A percentile compares a stretch with the other conserved stretches of the same genome.
These are phyloP conservation scores for Falcunculus frontatus DNA, from an alignment of 2,113 vertebrate species.

Conservation along the genomic window DNA sequence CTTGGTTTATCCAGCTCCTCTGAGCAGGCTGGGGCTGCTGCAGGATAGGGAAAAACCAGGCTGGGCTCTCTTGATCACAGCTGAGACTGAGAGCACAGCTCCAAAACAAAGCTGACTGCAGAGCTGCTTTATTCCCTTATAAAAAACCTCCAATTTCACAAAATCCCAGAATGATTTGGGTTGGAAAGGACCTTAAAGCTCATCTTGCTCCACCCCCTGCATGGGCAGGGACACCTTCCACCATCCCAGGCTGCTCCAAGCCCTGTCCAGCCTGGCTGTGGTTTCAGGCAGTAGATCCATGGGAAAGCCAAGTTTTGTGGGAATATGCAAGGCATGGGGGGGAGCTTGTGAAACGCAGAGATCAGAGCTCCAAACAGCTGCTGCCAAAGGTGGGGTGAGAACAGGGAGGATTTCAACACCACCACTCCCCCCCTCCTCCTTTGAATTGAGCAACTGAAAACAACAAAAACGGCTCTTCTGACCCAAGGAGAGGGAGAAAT, in stretches of 20 bases:
- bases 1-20: neutral
- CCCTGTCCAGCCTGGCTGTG: neutral
- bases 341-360: neutral
- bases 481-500: neutral
- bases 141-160: neutral
- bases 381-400: conserved; percentile 1
- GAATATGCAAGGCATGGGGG: neutral
- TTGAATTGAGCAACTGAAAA: neutral
- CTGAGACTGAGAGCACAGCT: neutral
- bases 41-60: neutral
- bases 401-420: neutral
- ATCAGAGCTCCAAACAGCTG: neutral
- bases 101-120: neutral
- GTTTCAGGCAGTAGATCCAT: neutral
- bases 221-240: neutral
- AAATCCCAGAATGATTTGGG: neutral
- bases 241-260: neutral
- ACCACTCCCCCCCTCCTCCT: neutral
- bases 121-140: neutral
- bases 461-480: neutral
- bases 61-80: neutral
- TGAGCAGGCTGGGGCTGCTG: neutral
- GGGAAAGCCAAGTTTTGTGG: neutral
- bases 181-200: neutral
- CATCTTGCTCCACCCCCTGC: neutral